Evolutionary conservation across 2,797 vertebrate genomes (phyloP), one percentile per base, ranked within the genome.

Genomic region (Eremophila alpestris): DNA sequence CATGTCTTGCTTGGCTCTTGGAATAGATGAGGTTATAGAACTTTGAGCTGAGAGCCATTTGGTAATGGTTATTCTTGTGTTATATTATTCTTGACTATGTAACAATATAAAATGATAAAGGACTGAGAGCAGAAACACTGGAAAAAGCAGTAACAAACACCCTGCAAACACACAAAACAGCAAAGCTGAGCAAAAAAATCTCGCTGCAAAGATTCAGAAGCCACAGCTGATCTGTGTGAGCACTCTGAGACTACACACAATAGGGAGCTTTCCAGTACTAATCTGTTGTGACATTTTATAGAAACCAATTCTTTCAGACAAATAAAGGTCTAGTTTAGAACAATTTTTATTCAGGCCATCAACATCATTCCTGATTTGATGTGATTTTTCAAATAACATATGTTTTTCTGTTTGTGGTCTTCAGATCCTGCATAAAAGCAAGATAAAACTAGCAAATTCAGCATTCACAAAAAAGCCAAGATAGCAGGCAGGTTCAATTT

Each of bases 281-380:
- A 94, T 95, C 93, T 96, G 83, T 88, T 93, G 68, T 93, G 91
- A 93, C 78, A 94, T 91, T 95, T 96, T 94, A 93, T 77, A 75
- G 90, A 83, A 70, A 79, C 81, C 67, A 88, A 91, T 90, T 95
- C 89, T 95, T 91, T 73, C 70, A 84, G 88, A 87, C 91, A 89
- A 95, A 93, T 94, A 93, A 94, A 92, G n/a, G 59, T 91, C 93
- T 94, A 86, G 59, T 92, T 95, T 94, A 20, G 45, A 95, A 90
- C 55, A 92, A 87, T 95, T 86, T 78, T 83, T 92, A 64, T 87
- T 88, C 80, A 91, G 84, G 63, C 36, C 64, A 87, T 91, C 93
- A 89, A 76, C 84, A 67, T 91, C 80, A 68, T 80, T 77, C 87
- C 85, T 69, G 83, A 88, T 88, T 90, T 76, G 90, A 91, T 89